Conservation (phyloP, 53 echinoderm and acorn worm genomes). For the Holothuria scabra region DNA sequence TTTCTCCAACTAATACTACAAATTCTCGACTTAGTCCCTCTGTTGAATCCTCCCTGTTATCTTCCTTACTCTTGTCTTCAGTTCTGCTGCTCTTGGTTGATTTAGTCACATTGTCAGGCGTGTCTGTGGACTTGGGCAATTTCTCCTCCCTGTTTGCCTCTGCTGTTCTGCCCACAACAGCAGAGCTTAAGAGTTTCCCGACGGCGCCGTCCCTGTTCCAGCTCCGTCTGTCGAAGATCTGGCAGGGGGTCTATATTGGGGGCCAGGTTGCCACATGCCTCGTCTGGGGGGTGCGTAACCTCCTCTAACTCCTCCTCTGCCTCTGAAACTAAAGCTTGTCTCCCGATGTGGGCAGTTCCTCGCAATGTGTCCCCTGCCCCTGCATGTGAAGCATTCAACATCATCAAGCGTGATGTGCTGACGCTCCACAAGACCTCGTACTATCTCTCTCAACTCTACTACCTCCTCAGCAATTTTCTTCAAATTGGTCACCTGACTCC, state of each 20-base stretch:
- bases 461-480: background rate
- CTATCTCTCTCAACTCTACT: background rate
- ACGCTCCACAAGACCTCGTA: background rate
- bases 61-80: background rate
- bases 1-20: constrained; percentile 16
- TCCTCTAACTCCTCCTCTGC: background rate
- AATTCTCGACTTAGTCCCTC: too few relatives aligned
- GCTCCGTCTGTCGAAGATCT: background rate
- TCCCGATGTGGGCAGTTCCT: background rate
- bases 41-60: too few relatives aligned
- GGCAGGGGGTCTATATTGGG: too few relatives aligned
- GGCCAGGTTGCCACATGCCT: too few relatives aligned
- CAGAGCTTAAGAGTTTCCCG: constrained; percentile 52
- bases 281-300: too few relatives aligned
- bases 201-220: background rate
- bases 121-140: background rate
- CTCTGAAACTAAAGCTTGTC: too few relatives aligned
- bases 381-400: too few relatives aligned
- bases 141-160: background rate
- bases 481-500: background rate
- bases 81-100: too few relatives aligned
- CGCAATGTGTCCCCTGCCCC: background rate
- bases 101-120: too few relatives aligned
- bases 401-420: background rate
- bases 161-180: constrained; percentile 57